Evolutionary conservation across 2,888 invertebrate genomes (phyloP).

Genomic region (Flexamia atlantica): DNA sequence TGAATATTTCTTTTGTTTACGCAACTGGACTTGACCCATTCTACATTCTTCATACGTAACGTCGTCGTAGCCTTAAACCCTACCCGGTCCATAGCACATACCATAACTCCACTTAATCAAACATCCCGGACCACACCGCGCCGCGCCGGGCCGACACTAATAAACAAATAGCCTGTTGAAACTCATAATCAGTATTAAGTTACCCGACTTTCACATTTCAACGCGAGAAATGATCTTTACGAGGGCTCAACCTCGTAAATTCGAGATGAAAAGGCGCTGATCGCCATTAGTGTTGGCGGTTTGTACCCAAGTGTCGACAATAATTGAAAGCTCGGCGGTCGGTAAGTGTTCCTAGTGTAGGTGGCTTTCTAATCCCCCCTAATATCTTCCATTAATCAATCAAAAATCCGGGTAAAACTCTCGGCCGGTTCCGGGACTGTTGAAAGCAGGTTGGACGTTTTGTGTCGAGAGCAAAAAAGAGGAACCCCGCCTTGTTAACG

Average conservation of each 20-base stretch:
- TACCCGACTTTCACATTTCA: constrained; percentile 29
- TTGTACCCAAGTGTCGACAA: neutral
- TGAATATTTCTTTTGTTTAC: no score
- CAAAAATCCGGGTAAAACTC: constrained; percentile 11
- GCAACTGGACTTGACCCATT: no score
- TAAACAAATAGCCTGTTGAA: constrained; percentile 34
- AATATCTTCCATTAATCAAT: constrained; percentile 36
- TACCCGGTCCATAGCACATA: no score
- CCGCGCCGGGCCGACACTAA: neutral
- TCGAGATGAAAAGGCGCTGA: neutral
- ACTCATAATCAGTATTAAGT: neutral
- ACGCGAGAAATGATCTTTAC: neutral
- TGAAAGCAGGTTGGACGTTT: neutral
- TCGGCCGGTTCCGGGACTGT: neutral
- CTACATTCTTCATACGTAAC: no score
- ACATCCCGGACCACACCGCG: neutral
- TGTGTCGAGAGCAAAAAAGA: neutral
- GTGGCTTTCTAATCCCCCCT: constrained; percentile 17
- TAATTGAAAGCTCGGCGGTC: constrained; percentile 12
- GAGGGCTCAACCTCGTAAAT: neutral
- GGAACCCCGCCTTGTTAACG: no score
- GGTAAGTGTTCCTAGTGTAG: neutral
- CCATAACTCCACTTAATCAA: neutral
- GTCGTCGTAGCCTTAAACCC: no score
- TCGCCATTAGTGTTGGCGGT: neutral